Base-by-base conservation (phyloP, 2,797 vertebrate species). In the Echeneis naucrates region DNA sequence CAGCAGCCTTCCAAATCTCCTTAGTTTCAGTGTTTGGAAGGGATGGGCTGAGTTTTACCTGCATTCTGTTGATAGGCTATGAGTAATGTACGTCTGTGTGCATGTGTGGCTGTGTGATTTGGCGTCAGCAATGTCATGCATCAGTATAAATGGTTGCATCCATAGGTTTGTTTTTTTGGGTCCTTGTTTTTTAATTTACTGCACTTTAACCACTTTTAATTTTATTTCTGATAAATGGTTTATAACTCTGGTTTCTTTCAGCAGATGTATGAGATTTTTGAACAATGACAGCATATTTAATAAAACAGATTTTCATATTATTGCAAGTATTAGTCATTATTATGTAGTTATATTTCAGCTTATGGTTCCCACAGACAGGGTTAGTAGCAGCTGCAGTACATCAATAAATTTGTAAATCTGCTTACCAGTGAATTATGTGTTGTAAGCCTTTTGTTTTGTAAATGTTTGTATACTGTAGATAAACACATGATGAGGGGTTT, bases 1-100 rank as follows among this genome's bases (percentile, higher is more conserved):
- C 70, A 82, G 80, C 72, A 66, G 63, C 62, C 62, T 21, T 73
- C 53, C 44, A 85, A 81, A 80, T 66, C 56, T 68, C 47, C 66
- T 82, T 84, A 68, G 80, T 72, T 82, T 44, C 59, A 66, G 37
- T 52, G 67, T 71, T 77, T 72, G 38, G 33, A 74, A 59, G 47
- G 10, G 45, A 68, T n/a, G 45, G 57, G 55, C 62, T 32, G 44
- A n/a, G 64, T 77, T 72, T 66, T 51, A 70, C 33, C 51, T 68
- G 52, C 32, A 52, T 32, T 33, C 37, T 53, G 48, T 27, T 51
- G 24, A 65, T 33, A 44, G 16, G 12, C 53, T 68, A 8, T 37
- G 32, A 66, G 58, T 37, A 55, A 64, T 67, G 30, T 56, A 50
- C 68, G 52, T 48, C 30, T 42, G 38, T 26, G 61, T 77, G 55